phyloP scores from a whole-genome alignment of 1,140 invertebrate species.

The Caligus rogercresseyi region DNA sequence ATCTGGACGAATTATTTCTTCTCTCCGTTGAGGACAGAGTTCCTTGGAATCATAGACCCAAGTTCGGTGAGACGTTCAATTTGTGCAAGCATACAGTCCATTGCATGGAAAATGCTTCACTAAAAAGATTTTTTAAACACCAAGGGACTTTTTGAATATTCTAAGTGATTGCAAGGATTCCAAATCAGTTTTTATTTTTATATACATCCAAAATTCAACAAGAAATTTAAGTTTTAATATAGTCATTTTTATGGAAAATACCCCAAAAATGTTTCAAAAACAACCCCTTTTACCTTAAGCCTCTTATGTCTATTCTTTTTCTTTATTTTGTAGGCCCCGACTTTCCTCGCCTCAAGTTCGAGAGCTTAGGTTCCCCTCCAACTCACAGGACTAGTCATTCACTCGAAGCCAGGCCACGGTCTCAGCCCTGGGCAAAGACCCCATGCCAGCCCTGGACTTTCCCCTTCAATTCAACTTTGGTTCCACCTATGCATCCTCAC shows the following conservation, averaged over 20 bases:
- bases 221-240: no score
- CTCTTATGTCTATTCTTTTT: no score
- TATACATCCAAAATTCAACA: no score
- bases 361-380: background rate
- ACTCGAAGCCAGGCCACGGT: background rate
- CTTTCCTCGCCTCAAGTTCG: background rate
- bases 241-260: no score
- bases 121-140: no score
- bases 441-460: background rate
- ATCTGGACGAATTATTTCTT: background rate
- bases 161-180: no score
- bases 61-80: background rate
- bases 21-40: slow-evolving; percentile 3
- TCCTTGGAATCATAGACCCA: slow-evolving; percentile 8
- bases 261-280: no score
- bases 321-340: background rate
- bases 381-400: background rate
- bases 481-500: background rate
- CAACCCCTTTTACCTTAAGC: no score
- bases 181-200: no score
- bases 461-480: slow-evolving; percentile 8
- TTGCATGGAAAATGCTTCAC: no score
- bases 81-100: no score
- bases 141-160: no score
- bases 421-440: background rate